Percentiles rank a stretch among this genome's conserved stretches.
phyloP scores from a whole-genome alignment of 2,797 vertebrate species.

The Enteromius mattozi region DNA sequence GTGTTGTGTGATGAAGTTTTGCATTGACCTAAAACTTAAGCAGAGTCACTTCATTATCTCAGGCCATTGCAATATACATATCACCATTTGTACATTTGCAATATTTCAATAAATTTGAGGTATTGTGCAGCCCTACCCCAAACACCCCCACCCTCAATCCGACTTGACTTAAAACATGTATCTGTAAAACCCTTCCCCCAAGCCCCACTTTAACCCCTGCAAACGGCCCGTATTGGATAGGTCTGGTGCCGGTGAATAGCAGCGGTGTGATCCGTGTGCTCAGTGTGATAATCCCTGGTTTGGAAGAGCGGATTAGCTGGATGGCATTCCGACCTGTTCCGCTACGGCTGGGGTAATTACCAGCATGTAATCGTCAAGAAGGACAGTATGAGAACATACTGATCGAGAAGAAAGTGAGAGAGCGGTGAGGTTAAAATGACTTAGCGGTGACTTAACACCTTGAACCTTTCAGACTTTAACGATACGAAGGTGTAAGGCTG shows the following conservation, averaged over 20 bases:
- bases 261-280: conserved; percentile 36
- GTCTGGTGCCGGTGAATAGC: conserved; percentile 53
- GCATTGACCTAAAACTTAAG: neutral
- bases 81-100: neutral
- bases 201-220: neutral
- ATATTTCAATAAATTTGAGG: neutral
- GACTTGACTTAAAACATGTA: neutral
- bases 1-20: neutral
- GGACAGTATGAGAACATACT: conserved; percentile 11
- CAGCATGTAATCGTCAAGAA: conserved; percentile 37
- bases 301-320: conserved; percentile 53
- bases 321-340: conserved; percentile 53
- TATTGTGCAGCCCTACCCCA: neutral
- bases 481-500: conserved; percentile 6
- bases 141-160: too few species aligned
- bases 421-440: conserved; percentile 19
- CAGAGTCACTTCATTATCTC: neutral
- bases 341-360: conserved; percentile 53
- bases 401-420: conserved; percentile 1
- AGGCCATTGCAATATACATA: neutral
- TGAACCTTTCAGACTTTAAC: conserved; percentile 15
- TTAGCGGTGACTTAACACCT: conserved; percentile 35
- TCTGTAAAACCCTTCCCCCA: neutral
- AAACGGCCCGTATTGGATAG: conserved; percentile 27
- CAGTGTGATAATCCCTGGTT: conserved; percentile 57